A percentile compares a stretch with the other conserved stretches of the same genome.
Evolutionary conservation across 2,113 vertebrate genomes (phyloP).

Genomic region (Boulengeromyrus knoepffleri): DNA sequence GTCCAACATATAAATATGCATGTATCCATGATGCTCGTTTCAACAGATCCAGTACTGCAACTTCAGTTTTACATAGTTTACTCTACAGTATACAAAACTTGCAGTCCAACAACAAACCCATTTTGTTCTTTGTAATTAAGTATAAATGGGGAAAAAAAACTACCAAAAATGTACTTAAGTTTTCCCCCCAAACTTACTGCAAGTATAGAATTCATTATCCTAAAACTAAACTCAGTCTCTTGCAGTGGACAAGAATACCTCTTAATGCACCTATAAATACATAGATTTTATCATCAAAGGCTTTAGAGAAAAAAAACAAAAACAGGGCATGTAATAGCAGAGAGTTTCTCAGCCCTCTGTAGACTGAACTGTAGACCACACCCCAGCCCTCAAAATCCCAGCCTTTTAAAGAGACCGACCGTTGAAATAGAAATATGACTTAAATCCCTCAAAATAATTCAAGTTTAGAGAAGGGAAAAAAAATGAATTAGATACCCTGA

Average conservation of each 20-base stretch:
- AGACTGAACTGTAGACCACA: not conserved
- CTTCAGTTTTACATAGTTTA: conserved; percentile 42
- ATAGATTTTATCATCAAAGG: not conserved
- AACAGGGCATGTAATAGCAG: not conserved
- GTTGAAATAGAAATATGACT: conserved; percentile 19
- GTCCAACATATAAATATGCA: conserved; percentile 20
- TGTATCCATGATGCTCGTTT: conserved; percentile 34
- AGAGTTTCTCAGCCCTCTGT: not conserved
- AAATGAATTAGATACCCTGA: conserved; percentile 55
- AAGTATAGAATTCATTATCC: not conserved
- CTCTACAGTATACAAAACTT: conserved; percentile 65
- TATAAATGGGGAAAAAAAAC: conserved; percentile 39
- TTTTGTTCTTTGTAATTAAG: conserved; percentile 49
- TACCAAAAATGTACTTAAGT: no score
- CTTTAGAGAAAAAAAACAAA: not conserved
- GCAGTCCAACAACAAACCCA: conserved; percentile 51
- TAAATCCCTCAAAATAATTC: conserved; percentile 42
- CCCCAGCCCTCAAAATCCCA: not conserved
- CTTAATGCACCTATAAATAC: not conserved
- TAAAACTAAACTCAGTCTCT: conserved; percentile 3
- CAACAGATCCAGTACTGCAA: conserved; percentile 59
- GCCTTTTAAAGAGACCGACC: conserved; percentile 34
- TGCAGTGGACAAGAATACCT: not conserved
- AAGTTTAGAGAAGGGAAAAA: conserved; percentile 40
- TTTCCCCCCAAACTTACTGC: conserved; percentile 23